These are phyloP conservation scores for Stratiomys singularior DNA, from an alignment of 2,888 invertebrate species.

Conservation along the genomic window DNA sequence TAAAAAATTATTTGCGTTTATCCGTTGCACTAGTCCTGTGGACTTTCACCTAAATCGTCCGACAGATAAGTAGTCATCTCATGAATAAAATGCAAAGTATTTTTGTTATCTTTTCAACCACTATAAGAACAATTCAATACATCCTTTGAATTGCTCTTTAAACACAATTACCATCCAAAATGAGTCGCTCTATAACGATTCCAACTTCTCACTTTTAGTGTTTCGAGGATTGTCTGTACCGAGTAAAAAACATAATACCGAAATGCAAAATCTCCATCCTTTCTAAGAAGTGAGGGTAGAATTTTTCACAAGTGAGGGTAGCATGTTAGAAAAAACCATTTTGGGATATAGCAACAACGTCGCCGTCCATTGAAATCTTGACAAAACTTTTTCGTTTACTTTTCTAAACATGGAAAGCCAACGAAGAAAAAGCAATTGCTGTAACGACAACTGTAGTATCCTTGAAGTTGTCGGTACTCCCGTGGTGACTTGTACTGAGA, in stretches of 20 bases:
- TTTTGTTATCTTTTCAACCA: too few relatives aligned
- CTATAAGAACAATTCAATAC: not conserved
- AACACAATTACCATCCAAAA: not conserved
- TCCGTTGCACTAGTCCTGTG: too few relatives aligned
- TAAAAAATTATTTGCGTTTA: too few relatives aligned
- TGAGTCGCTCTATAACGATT: not conserved
- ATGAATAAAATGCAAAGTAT: too few relatives aligned
- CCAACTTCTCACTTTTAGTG: too few relatives aligned
- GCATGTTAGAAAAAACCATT: not conserved
- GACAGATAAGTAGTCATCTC: too few relatives aligned
- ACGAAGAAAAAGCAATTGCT: too few relatives aligned
- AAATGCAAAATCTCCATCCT: constrained; percentile 15
- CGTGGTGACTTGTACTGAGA: not conserved
- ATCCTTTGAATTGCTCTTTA: constrained; percentile 5
- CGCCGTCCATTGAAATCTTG: constrained; percentile 3
- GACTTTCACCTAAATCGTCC: too few relatives aligned
- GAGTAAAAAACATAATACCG: not conserved
- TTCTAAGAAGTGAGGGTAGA: not conserved
- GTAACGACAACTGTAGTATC: not conserved
- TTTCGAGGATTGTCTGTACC: too few relatives aligned
- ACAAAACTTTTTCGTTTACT: not conserved
- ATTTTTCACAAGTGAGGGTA: too few relatives aligned
- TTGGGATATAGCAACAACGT: not conserved
- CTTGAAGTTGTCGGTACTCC: not conserved
- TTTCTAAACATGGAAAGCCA: not conserved